phyloP scores from a whole-genome alignment of 2,113 vertebrate genomes.

The Bubalus kerabau region DNA sequence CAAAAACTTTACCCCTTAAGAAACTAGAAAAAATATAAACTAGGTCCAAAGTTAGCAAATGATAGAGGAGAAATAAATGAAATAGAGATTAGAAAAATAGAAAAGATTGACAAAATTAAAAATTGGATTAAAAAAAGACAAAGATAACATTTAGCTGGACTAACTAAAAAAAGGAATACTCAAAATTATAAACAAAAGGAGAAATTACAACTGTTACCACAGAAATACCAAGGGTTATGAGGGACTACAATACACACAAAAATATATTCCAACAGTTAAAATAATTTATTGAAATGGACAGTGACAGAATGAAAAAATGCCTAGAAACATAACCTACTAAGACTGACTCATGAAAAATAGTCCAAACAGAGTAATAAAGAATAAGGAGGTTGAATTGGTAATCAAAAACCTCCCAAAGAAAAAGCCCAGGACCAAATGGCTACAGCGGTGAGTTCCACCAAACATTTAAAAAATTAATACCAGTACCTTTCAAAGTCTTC shows the following conservation, averaged over 20 bases:
- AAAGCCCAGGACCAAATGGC: neutral
- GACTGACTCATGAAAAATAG: neutral
- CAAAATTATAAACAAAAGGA: neutral
- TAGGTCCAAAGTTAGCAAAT: neutral
- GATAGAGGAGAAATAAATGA: neutral
- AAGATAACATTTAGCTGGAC: neutral
- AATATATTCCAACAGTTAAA: neutral
- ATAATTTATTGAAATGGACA: neutral
- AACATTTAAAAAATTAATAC: neutral
- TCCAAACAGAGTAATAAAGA: neutral
- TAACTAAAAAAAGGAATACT: neutral
- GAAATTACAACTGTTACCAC: neutral
- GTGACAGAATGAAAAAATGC: neutral
- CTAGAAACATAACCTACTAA: neutral
- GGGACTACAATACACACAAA: neutral
- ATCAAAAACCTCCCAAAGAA: neutral
- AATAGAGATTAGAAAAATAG: neutral
- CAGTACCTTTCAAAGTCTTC: neutral
- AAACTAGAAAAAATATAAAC: neutral
- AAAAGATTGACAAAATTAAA: neutral
- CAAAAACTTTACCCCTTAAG: neutral
- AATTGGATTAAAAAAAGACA: neutral
- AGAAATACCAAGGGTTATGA: neutral
- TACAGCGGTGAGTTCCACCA: neutral
- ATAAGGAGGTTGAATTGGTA: neutral